Evolutionary conservation across 2,888 invertebrate species (phyloP), one percentile per base, ranked within the genome.

Genomic region (Plebejus melissa): DNA sequence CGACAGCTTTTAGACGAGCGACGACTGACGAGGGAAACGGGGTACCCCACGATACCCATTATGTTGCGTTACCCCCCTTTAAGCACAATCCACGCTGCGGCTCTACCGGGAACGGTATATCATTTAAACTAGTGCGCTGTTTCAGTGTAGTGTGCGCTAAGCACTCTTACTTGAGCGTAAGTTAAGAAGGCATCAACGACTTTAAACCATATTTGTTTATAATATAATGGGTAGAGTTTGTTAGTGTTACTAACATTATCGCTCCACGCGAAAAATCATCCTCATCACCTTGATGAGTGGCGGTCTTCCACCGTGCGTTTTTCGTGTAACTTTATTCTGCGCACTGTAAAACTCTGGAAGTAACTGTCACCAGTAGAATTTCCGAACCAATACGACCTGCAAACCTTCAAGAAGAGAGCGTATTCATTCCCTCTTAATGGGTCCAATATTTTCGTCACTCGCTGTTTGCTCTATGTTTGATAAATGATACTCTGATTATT

Each of bases 21-120:
- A 54, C 72, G 72, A 54, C 22, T 50, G 54, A 72, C 72, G 32
- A 72, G 72, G 72, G 72, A 54, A 50, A 54, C 46, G 4, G 72
- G 54, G 7, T 13, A 72, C 6, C 22, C 50, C 11, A 71, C 71
- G 54, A 50, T 72, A 22, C 50, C 50, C 50, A 32, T 50, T 72
- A 32, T 50, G 50, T 32, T 13, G 16, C 3, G n/a, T n/a, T n/a
- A 16, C n/a, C 13, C 16, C 38, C 41, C 7, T 41, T 41, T 70
- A n/a, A 41, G 4, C 22, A 22, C 70, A 41, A 70, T 22, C 70
- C n/a, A 22, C 9, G 41, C n/a, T 16, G 65, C 6, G 32, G 13
- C 16, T 65, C 32, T 13, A 28, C 32, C 13, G 32, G 32, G 32
- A 36, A 65, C 32, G 32, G 65, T 4, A 32, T 36, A 60, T 28